Evolutionary conservation across 1,140 invertebrate species (phyloP).

Genomic region (Calephelis virginiensis): DNA sequence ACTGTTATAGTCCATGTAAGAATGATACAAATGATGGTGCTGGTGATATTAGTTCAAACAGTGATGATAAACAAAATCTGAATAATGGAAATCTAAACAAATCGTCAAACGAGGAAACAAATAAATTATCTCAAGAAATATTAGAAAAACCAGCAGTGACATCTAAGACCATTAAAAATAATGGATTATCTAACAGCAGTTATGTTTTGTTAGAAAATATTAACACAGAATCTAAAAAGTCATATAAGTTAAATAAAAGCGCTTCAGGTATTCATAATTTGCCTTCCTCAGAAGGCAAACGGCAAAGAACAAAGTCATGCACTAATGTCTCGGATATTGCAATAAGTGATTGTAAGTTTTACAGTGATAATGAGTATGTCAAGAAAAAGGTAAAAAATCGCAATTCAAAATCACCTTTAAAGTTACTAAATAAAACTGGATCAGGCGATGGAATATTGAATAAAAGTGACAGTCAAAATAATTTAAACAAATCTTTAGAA

Average conservation of each 20-base stretch:
- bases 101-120: neutral
- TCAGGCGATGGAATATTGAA: constrained; percentile 35
- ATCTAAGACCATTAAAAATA: constrained; percentile 23
- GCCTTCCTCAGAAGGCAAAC: constrained; percentile 35
- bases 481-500: constrained; percentile 27
- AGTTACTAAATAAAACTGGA: constrained; percentile 24
- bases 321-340: constrained; percentile 28
- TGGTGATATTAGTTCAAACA: neutral
- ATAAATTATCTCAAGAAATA: constrained; percentile 6
- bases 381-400: constrained; percentile 41
- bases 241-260: constrained; percentile 43
- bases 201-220: constrained; percentile 38
- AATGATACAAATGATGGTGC: constrained; percentile 1
- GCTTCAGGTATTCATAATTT: constrained; percentile 34
- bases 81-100: constrained; percentile 6
- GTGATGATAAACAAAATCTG: neutral
- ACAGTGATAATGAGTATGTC: constrained; percentile 53
- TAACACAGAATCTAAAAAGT: constrained; percentile 29
- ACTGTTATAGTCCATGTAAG: neutral
- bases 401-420: constrained; percentile 22
- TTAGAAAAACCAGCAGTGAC: constrained; percentile 17
- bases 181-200: constrained; percentile 34
- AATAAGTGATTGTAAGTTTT: constrained; percentile 38
- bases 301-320: constrained; percentile 57
- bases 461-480: constrained; percentile 26